Base-by-base conservation (phyloP, 2,888 invertebrate species). In the Melikaiella ostensackeni region DNA sequence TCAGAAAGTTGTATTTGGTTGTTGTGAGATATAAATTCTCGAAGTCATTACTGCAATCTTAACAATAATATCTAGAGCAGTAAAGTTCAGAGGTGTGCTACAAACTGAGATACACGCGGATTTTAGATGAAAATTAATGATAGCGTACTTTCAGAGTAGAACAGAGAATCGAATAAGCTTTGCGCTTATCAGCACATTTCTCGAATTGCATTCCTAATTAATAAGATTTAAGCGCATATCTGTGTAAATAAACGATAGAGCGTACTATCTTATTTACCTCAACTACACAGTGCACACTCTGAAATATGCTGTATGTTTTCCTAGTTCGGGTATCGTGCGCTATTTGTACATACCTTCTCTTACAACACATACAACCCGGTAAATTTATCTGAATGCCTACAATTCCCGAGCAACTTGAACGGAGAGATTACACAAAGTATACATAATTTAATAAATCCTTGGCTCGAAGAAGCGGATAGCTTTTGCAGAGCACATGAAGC, bases 361-460 rank as follows among this genome's bases (percentile, higher is more conserved):
- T 13, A 57, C 24, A 6, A 24, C 24, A 57, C 57, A 21, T 57
- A 57, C 24, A 57, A 57, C 57, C 24, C 30, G 30, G 30, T 50
- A 21, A 70, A 70, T 70, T 70, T 70, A 46, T 46, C 70, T 13
- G 27, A 70, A 70, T 70, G 50, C 50, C 46, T 70, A 70, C 70
- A 50, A 30, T 70, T 50, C n/a, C 30, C n/a, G 46, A 70, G 70
- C 27, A 27, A 33, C 27, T 42, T 46, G 76, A 82, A 76, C 75
- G 77, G 76, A 78, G 77, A 80, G 78, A 77, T 78, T 76, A 79
- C 77, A 77, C 76, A 80, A 79, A 76, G 73, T 80, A 80, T 77
- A 76, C 78, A 79, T 81, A 77, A 80, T 81, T 81, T 80, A 78
- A 80, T 80, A 80, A 81, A 79, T 78, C 75, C 78, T 78, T 81